Evolutionary conservation across 53 echinoderm and acorn worm genomes (phyloP), one percentile per base, ranked within the genome.

Genomic region (Luidia sarsii): DNA sequence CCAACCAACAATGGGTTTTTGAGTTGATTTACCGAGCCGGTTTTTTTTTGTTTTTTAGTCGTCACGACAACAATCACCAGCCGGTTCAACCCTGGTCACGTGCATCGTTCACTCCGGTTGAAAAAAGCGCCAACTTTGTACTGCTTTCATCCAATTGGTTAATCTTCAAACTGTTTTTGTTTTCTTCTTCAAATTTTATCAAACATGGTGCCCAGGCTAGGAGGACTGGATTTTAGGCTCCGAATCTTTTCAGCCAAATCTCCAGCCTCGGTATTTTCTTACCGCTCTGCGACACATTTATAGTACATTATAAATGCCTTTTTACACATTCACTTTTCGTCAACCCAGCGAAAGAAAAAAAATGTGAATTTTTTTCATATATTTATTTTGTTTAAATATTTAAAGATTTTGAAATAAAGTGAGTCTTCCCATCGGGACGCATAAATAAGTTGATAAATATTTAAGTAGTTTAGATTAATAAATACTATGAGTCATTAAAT

Each of bases 221-320:
- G 61, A 39, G 77, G 6, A 41, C 61, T 60, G 61, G 43, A 60
- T 43, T 59, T 60, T 27, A 77, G 77, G 77, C 77, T 43, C 77
- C 77, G 77, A 77, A 77, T 77, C 77, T 61, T 46, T 77, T 77
- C 77, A 77, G 77, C 77, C 77, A 43, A 77, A 77, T 77, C 59
- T 28, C 13, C 11, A 31, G 60, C 59, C 61, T 61, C 14, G 10
- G 20, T 60, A 30, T 77, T 77, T 41, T 41, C 41, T 41, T 11
- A 41, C 6, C 41, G 28, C 45, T 43, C 77, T 45, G 33, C 33
- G 77, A 61, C 32, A 61, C 77, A n/a, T n/a, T n/a, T n/a, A n/a
- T n/a, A n/a, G n/a, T n/a, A n/a, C 77, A 77, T 61, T 61, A 11
- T 11, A 41, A 46, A 77, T 43, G 31, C 41, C 24, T 4, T 24